These are phyloP conservation scores for Caenorhabditis sp. DNA, from an alignment of 2,888 invertebrate species.

Conservation along the genomic window DNA sequence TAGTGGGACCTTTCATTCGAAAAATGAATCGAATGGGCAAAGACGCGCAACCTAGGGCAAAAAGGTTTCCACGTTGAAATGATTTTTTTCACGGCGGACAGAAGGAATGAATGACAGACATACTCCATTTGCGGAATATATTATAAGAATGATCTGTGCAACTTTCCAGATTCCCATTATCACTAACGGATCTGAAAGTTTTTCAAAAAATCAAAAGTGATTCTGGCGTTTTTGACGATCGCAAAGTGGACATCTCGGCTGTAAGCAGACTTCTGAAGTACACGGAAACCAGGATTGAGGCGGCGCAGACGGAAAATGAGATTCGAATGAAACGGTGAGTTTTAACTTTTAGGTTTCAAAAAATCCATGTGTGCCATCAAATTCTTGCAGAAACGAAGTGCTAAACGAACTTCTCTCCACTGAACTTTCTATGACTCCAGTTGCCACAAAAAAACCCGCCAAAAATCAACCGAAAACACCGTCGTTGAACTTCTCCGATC, in stretches of 20 bases:
- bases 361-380: too few species aligned
- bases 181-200: conserved; percentile 12
- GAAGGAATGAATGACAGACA: too few species aligned
- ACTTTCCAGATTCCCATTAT: conserved; percentile 49
- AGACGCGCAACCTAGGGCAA: too few species aligned
- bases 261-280: conserved; percentile 49
- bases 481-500: conserved; percentile 25
- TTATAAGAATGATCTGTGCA: too few species aligned
- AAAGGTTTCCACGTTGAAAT: too few species aligned
- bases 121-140: too few species aligned
- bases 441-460: not conserved
- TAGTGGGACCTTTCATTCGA: too few species aligned
- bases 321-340: conserved; percentile 39
- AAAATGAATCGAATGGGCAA: too few species aligned
- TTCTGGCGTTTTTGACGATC: conserved; percentile 12
- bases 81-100: too few species aligned
- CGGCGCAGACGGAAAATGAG: conserved; percentile 39
- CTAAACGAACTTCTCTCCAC: conserved; percentile 22
- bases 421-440: conserved; percentile 1
- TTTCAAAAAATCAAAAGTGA: conserved; percentile 29
- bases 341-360: too few species aligned
- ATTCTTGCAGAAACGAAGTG: conserved; percentile 42
- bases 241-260: conserved; percentile 7
- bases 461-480: not conserved
- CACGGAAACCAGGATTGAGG: conserved; percentile 33